Evolutionary conservation across 2,113 vertebrate species (phyloP), one percentile per base, ranked within the genome.

Genomic region (Pterocles gutturalis): DNA sequence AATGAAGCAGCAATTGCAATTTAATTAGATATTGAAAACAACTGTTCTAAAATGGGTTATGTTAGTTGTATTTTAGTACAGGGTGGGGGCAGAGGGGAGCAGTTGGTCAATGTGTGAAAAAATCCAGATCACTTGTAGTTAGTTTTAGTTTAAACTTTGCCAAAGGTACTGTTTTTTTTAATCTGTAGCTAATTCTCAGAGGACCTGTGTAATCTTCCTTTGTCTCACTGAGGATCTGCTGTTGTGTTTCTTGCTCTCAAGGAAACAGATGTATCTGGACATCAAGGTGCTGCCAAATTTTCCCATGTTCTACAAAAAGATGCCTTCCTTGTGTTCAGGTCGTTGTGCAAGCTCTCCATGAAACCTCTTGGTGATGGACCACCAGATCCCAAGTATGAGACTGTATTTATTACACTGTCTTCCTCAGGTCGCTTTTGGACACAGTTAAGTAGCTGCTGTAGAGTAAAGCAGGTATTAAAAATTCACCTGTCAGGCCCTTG

Each of bases 341-440:
- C 99, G 0, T 95, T 99, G 86, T 99, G 99, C 98, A 99, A 99
- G 95, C 99, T 99, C 60, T 99, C 99, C 73, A 99, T 99, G 99
- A 99, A 99, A 36, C 99, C 99, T 0, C 98, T 99, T 8, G 99
- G 99, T n/a, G 99, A 99, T 70, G 99, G 99, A 51, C 99, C 99
- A n/a, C 99, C 99, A 53, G 99, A 99, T 97, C 99, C 99, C 94
- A 99, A 99, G 99, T 99, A 97, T 98, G 31, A 82, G 13, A 29
- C 31, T 53, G 8, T 36, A 8, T 69, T 93, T 89, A 10, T 61
- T 90, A 3, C 16, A 10, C 38, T 94, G 16, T 83, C 28, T 38
- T 84, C 10, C 84, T 76, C 33, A 51, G 53, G 75, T 20, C 81
- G 51, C 76, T 91, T 77, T 93, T 75, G 61, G 58, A 31, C 43